phyloP scores from a whole-genome alignment of 1,140 invertebrate genomes.

The Drosophila yakuba region DNA sequence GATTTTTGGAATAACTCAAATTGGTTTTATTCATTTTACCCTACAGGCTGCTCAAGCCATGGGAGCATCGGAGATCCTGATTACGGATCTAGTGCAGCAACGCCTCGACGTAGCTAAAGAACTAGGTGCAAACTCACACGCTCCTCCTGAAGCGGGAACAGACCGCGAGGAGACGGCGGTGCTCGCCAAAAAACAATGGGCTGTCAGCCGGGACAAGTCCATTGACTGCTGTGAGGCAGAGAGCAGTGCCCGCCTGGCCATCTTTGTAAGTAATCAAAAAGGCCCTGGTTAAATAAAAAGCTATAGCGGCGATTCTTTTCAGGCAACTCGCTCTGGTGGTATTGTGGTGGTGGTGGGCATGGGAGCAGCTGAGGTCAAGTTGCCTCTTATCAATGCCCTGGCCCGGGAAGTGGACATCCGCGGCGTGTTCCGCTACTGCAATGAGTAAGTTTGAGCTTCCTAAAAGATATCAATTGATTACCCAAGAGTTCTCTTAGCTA shows the following conservation, averaged over 20 bases:
- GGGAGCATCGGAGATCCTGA: constrained; percentile 92
- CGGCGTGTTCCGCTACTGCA: constrained; percentile 96
- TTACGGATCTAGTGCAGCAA: constrained; percentile 92
- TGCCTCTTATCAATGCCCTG: constrained; percentile 93
- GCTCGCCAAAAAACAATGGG: constrained; percentile 87
- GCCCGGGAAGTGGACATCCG: constrained; percentile 95
- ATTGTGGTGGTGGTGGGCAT: constrained; percentile 93
- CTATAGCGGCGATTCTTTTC: neutral
- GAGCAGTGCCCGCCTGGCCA: constrained; percentile 89
- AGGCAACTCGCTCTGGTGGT: constrained; percentile 95
- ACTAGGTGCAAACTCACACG: constrained; percentile 92
- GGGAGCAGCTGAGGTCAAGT: constrained; percentile 90
- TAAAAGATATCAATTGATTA: neutral
- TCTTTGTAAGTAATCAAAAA: constrained; percentile 84
- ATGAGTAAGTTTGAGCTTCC: constrained; percentile 86
- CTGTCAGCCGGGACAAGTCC: constrained; percentile 89
- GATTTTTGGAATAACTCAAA: too few species aligned
- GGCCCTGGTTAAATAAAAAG: neutral
- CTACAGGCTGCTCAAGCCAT: constrained; percentile 90
- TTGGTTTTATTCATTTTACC: too few species aligned
- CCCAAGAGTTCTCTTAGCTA: neutral
- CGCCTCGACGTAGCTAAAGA: constrained; percentile 92
- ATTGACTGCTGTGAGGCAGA: constrained; percentile 96
- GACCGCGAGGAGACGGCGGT: constrained; percentile 87
- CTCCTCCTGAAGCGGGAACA: constrained; percentile 87